Base-by-base conservation (phyloP, 2,888 invertebrate species). In the Sarcophaga variegata region DNA sequence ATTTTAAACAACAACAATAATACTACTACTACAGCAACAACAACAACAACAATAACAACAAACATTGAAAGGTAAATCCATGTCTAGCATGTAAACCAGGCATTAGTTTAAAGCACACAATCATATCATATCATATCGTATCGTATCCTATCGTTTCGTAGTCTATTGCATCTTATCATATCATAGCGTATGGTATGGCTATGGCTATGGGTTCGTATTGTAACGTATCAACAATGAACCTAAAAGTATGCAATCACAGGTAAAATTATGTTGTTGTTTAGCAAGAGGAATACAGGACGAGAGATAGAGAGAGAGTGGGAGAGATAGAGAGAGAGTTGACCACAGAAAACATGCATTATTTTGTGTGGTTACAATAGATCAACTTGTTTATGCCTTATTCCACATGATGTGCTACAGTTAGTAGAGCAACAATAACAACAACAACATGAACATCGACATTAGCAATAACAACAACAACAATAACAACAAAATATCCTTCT, bases 351-450 rank as follows among this genome's bases (percentile, higher is more conserved):
- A 85, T 85, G 81, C 63, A 81, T 85, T 85, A 81, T 78, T 78
- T 74, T 85, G 85, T 85, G 85, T 85, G 85, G 85, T 79, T 85
- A 81, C 85, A 85, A 85, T 82, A 85, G 78, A 85, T 85, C 85
- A 85, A 85, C 72, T 85, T 82, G 81, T 85, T 85, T 76, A 71
- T 81, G 71, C 76, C 62, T 81, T 70, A 80, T 80, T 85, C 80
- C 75, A 75, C 83, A 85, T 85, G 71, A 85, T 76, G 80, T 75
- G 80, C 70, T 59, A 75, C 70, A 84, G 54, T 54, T 54, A 54
- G 54, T 14, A 54, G 1, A 54, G 17, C 5, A 54, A 17, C 54
- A 54, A 17, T 17, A 54, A 54, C 54, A 54, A 54, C 54, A 54
- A 54, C 54, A 54, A 54, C 12, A 49, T 49, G 12, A 49, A 49